A percentile compares a stretch with the other conserved stretches of the same genome.
These are phyloP conservation scores for Oreortyx pictus DNA, from an alignment of 2,797 vertebrate genomes.

Conservation along the genomic window DNA sequence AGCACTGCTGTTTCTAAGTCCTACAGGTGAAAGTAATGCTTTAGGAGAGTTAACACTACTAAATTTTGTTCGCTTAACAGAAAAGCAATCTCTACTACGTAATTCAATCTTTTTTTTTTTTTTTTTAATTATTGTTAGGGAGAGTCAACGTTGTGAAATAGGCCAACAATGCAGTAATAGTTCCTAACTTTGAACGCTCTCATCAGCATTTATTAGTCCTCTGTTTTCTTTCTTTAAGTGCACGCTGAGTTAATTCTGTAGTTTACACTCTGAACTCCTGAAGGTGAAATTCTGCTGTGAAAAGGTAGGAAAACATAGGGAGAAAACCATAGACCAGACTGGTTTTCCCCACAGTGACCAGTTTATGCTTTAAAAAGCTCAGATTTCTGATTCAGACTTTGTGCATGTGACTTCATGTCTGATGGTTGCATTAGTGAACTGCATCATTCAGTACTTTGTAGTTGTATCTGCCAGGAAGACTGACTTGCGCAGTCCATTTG, in stretches of 20 bases:
- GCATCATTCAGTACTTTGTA: background rate
- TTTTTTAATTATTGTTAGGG: background rate
- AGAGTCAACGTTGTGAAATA: background rate
- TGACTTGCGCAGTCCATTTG: background rate
- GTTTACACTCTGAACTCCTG: background rate
- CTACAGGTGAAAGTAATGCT: background rate
- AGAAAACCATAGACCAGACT: accelerated
- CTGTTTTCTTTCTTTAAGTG: background rate
- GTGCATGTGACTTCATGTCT: background rate
- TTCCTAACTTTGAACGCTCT: background rate
- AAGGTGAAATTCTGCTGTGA: background rate
- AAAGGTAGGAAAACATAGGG: background rate
- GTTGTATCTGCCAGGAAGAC: background rate
- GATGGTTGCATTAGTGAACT: background rate
- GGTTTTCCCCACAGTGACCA: background rate
- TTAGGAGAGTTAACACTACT: background rate
- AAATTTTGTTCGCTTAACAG: background rate
- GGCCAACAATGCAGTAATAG: too few species aligned
- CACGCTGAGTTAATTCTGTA: background rate
- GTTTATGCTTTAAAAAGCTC: background rate
- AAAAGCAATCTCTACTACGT: background rate
- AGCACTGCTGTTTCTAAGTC: background rate
- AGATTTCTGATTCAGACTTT: background rate
- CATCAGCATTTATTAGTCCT: background rate
- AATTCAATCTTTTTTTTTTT: too few species aligned